phyloP scores from a whole-genome alignment of 2,113 vertebrate species.

The Clarias batrachus region DNA sequence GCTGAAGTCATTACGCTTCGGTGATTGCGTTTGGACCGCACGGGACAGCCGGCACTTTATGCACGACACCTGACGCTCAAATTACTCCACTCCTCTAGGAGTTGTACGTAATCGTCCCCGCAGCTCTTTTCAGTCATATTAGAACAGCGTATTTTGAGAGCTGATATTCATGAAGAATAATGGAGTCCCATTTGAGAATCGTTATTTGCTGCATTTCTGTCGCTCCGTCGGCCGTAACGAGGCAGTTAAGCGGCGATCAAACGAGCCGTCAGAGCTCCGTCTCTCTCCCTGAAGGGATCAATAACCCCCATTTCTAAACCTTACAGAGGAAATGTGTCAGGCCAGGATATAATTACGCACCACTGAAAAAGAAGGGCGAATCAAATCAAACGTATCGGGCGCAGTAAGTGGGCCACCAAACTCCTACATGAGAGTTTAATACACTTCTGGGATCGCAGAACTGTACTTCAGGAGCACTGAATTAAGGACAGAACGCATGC shows the following conservation, averaged over 20 bases:
- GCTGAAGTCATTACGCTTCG: not conserved
- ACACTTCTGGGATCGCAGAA: constrained; percentile 12
- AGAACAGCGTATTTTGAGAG: not conserved
- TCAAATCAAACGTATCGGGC: constrained; percentile 43
- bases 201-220: not conserved
- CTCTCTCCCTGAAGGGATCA: constrained; percentile 38
- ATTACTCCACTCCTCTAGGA: not conserved
- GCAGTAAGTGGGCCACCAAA: constrained; percentile 53
- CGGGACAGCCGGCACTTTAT: not conserved
- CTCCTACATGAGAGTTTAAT: constrained; percentile 42
- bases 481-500: constrained; percentile 27
- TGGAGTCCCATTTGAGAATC: not conserved
- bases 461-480: constrained; percentile 29
- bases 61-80: not conserved
- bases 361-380: constrained; percentile 53
- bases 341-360: constrained; percentile 57
- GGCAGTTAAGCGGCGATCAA: constrained; percentile 7
- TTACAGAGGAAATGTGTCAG: constrained; percentile 56
- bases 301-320: constrained; percentile 50
- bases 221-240: not conserved
- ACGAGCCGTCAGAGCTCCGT: not conserved
- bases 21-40: not conserved
- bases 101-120: not conserved
- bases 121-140: not conserved
- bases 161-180: not conserved